phyloP scores from a whole-genome alignment of 2,888 invertebrate genomes.

The Adela reaumurella region DNA sequence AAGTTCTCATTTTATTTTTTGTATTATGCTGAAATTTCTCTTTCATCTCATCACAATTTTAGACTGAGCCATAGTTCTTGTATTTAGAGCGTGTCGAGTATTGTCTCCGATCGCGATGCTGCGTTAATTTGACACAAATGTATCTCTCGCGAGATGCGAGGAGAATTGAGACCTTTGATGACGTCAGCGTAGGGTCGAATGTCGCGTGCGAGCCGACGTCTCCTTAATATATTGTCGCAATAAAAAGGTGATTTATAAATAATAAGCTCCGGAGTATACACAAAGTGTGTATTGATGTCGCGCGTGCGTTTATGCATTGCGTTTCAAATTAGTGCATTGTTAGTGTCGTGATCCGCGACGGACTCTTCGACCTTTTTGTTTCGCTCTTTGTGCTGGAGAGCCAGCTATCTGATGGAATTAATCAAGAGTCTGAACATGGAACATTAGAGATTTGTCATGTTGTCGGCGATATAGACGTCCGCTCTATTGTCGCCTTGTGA shows the following conservation, averaged over 20 bases:
- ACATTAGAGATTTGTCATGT: constrained; percentile 52
- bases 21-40: constrained; percentile 43
- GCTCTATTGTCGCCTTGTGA: background rate
- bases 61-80: constrained; percentile 51
- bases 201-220: background rate
- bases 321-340: constrained; percentile 37
- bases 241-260: constrained; percentile 25
- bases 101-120: constrained; percentile 32
- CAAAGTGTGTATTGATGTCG: constrained; percentile 27
- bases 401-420: constrained; percentile 26
- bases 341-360: constrained; percentile 30
- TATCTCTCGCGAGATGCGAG: background rate
- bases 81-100: constrained; percentile 50
- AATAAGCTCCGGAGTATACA: constrained; percentile 47
- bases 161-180: background rate
- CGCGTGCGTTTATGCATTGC: constrained; percentile 34
- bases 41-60: constrained; percentile 53
- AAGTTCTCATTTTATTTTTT: constrained; percentile 33
- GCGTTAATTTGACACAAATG: background rate
- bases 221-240: background rate
- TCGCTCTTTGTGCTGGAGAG: constrained; percentile 33
- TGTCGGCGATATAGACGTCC: constrained; percentile 40
- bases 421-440: constrained; percentile 46
- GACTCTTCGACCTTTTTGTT: constrained; percentile 34
- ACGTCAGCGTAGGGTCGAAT: background rate